phyloP scores from a whole-genome alignment of 2,888 invertebrate species.

The Patella pellucida region DNA sequence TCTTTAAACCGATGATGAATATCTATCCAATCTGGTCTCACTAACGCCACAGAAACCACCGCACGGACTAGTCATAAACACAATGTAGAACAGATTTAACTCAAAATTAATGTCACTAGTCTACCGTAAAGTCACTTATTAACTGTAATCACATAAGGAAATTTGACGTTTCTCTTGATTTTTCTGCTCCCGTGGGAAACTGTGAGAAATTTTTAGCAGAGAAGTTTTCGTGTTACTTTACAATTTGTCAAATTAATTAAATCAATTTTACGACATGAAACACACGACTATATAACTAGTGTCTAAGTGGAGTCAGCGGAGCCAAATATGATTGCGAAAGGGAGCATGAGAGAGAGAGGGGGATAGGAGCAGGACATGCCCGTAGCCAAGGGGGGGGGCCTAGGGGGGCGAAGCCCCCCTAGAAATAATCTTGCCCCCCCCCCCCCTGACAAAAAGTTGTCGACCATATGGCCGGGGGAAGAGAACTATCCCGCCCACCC shows the following conservation, averaged over 20 bases:
- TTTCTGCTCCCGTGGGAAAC: not conserved
- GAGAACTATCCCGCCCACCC: too few species aligned
- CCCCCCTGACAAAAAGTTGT: too few species aligned
- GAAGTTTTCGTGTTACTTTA: not conserved
- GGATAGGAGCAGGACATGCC: too few species aligned
- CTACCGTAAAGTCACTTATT: not conserved
- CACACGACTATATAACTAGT: too few species aligned
- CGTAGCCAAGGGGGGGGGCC: too few species aligned
- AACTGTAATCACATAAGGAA: not conserved
- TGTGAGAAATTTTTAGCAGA: not conserved
- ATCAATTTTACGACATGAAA: too few species aligned
- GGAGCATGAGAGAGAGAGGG: too few species aligned
- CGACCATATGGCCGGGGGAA: too few species aligned
- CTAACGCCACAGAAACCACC: not conserved
- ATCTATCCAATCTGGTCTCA: not conserved
- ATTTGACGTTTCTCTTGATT: not conserved
- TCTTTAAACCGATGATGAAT: not conserved
- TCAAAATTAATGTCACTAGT: not conserved
- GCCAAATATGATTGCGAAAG: too few species aligned
- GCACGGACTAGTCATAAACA: not conserved
- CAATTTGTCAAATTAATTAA: constrained; percentile 9
- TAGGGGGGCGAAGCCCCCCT: too few species aligned
- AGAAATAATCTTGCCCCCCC: too few species aligned
- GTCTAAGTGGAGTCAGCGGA: too few species aligned
- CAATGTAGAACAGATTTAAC: not conserved